Base-by-base conservation (phyloP, 2,113 vertebrate genomes). In the human region DNA sequence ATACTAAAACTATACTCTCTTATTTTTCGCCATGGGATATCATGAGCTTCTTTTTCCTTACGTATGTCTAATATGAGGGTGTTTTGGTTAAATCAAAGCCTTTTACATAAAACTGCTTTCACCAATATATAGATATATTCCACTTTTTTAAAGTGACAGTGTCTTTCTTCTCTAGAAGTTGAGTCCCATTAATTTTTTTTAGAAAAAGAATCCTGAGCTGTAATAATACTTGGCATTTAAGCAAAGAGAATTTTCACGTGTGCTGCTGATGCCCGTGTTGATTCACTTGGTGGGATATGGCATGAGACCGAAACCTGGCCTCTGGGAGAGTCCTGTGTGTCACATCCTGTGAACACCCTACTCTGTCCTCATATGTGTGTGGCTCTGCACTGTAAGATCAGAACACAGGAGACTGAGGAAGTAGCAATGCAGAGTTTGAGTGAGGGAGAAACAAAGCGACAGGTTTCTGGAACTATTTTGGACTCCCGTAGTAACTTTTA, bases 141-240 rank as follows among this genome's bases (percentile, higher is more conserved):
- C 57, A 13, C 90, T 96, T 92, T 94, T 18, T 13, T n/a, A 88
- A 97, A 78, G 27, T 38, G 16, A 81, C 45, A 80, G 14, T 72
- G 1, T 13, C 43, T 87, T 89, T 97, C 93, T 92, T 45, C 90
- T 96, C 1, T 93, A 90, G 80, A 98, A 97, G 88, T 93, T 97
- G 95, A 98, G 72, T 94, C 55, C 45, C 79, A 83, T 94, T 97
- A 78, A 86, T 97, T 97, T 98, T 97, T 98, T 94, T 97, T 97
- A 98, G 95, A 92, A 96, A 90, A 92, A 85, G 72, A 97, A 88
- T 96, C 96, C 73, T 97, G 89, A 40, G 89, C 93, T 95, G 98
- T 98, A 97, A 97, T 98, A 98, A 98, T 97, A 96, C 88, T 97
- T 97, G 87, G 89, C 96, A 95, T 97, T 97, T 98, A 97, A 75